phyloP scores from a whole-genome alignment of 2,797 vertebrate species.

The Coilia nasus region DNA sequence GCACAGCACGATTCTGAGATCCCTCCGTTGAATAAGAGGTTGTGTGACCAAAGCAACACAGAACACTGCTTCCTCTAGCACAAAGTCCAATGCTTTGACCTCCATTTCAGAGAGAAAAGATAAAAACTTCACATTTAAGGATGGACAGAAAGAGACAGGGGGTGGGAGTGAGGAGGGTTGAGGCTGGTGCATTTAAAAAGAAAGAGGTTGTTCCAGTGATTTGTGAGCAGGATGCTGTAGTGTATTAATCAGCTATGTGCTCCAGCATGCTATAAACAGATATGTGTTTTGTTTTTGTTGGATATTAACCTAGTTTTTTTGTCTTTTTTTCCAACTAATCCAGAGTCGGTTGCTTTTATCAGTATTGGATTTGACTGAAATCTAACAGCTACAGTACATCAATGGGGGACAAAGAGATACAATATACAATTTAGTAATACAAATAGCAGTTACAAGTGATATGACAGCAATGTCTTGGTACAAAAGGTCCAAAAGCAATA shows the following conservation, averaged over 20 bases:
- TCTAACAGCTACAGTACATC: background rate
- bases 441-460: background rate
- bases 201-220: background rate
- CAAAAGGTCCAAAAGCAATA: background rate
- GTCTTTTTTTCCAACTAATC: background rate
- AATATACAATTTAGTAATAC: background rate
- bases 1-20: background rate
- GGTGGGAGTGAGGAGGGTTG: background rate
- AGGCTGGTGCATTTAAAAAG: background rate
- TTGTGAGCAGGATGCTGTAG: background rate
- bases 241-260: background rate
- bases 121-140: conserved; percentile 6
- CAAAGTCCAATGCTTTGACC: conserved; percentile 12
- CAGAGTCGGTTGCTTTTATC: background rate
- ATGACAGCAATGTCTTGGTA: background rate
- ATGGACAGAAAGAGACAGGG: background rate
- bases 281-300: background rate
- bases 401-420: background rate
- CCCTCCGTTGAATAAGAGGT: conserved; percentile 13
- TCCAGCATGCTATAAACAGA: background rate
- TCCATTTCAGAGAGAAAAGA: background rate
- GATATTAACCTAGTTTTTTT: background rate
- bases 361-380: conserved; percentile 1
- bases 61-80: conserved; percentile 7
- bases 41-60: conserved; percentile 11